Evolutionary conservation across 2,888 invertebrate genomes (phyloP), one percentile per base, ranked within the genome.

Genomic region (Brachypterus glaber): DNA sequence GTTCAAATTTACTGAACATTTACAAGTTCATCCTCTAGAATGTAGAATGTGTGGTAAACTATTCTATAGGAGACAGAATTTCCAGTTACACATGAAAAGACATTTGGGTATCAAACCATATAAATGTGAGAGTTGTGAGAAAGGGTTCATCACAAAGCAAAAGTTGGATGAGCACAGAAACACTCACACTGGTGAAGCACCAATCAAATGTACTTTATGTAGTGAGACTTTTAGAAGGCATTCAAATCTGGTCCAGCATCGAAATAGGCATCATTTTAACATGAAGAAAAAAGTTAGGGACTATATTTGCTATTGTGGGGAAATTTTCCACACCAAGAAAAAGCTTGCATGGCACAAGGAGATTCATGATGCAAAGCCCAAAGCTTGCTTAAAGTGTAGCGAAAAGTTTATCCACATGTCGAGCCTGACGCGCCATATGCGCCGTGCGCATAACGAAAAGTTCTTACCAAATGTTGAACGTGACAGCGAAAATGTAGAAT

Each of bases 291-390:
- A 80, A 52, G 68, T 73, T 13, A 79, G 77, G 37, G 64, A 66
- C 46, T 65, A 60, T 41, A 57, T 64, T 24, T 66, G 64, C 46
- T 54, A 50, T 33, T 88, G 88, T 64, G 87, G 88, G 26, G 81
- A 82, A 49, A 77, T 87, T 40, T 77, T 86, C 64, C 85, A 84
- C 55, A 84, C 88, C 35, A 81, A 82, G 58, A 85, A 85, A 50
- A 87, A 87, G 63, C 74, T 88, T 48, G 75, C 76, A 3, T 87
- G 88, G 85, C 90, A 91, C 67, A 77, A 80, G 55, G 89, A 89
- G 66, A 55, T 82, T 3, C 90, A 90, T 67, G 86, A 84, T 43
- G 70, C 75, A 17, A 78, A 80, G 58, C 88, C 89, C 18, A 85
- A 87, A 63, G 79, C 85, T 30, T 91, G 91, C 64, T 75, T 76